Conservation (phyloP, 2,888 invertebrate species). For the Monoplex corrugatus region DNA sequence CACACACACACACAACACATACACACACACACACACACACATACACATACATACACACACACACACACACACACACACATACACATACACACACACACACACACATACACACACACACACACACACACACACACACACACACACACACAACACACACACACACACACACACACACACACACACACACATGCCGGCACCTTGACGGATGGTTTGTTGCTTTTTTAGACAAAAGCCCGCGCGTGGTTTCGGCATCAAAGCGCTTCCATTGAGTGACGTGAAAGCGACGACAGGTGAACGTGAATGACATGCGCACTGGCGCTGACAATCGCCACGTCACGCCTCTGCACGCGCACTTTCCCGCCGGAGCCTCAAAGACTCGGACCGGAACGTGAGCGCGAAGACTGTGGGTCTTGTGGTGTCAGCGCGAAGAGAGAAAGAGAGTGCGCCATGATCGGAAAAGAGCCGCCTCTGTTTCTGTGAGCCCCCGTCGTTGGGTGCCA, state of each 20-base stretch:
- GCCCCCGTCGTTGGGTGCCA: background rate
- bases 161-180: no score
- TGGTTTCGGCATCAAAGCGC: conserved; percentile 42
- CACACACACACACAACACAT: background rate
- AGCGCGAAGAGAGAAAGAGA: background rate
- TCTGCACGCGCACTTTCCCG: conserved; percentile 51
- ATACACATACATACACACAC: no score
- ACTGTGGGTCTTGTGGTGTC: background rate
- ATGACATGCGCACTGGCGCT: conserved; percentile 51
- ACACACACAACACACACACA: no score
- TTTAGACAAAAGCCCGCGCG: conserved; percentile 44
- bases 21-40: no score
- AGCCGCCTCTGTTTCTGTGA: no score
- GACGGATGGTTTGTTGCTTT: conserved; percentile 35
- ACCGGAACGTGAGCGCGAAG: conserved; percentile 6
- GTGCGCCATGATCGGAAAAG: no score
- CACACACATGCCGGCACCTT: conserved; percentile 24
- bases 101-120: no score
- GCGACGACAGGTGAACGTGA: conserved; percentile 52
- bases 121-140: no score
- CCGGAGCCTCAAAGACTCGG: conserved; percentile 26
- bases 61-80: no score
- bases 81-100: no score
- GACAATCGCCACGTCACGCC: conserved; percentile 52
- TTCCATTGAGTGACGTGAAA: conserved; percentile 47